These are phyloP conservation scores for Kradibia gibbosae DNA, from an alignment of 1,140 invertebrate species.

Conservation along the genomic window DNA sequence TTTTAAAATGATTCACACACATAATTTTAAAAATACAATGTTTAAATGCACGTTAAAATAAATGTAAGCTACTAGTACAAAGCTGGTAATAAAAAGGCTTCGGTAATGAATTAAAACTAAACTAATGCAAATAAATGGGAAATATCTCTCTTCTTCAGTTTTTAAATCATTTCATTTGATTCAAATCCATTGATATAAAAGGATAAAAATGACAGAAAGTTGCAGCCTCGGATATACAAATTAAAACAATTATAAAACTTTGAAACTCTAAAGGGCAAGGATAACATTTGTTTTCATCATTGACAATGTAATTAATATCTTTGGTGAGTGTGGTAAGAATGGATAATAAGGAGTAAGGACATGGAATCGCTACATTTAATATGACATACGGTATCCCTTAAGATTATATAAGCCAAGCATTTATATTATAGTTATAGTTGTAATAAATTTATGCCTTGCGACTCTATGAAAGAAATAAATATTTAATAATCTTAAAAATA, in stretches of 20 bases:
- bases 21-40: too few relatives aligned
- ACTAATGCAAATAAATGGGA: too few relatives aligned
- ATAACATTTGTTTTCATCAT: background rate
- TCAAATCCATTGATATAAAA: background rate
- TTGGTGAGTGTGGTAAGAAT: slow-evolving; percentile 3
- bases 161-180: too few relatives aligned
- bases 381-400: slow-evolving; percentile 67
- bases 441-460: background rate
- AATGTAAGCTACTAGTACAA: too few relatives aligned
- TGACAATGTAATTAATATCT: background rate
- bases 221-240: background rate
- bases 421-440: slow-evolving; percentile 1
- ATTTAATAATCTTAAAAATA: background rate
- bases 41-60: too few relatives aligned
- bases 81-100: too few relatives aligned
- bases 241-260: background rate
- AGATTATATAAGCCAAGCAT: slow-evolving; percentile 18
- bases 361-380: slow-evolving; percentile 68
- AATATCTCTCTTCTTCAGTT: too few relatives aligned
- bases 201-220: background rate
- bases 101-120: too few relatives aligned
- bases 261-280: background rate
- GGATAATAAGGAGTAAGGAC: slow-evolving; percentile 16
- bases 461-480: background rate
- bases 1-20: too few relatives aligned